These are phyloP conservation scores for Ptilodon capucinus DNA, from an alignment of 2,888 invertebrate genomes.

Conservation along the genomic window DNA sequence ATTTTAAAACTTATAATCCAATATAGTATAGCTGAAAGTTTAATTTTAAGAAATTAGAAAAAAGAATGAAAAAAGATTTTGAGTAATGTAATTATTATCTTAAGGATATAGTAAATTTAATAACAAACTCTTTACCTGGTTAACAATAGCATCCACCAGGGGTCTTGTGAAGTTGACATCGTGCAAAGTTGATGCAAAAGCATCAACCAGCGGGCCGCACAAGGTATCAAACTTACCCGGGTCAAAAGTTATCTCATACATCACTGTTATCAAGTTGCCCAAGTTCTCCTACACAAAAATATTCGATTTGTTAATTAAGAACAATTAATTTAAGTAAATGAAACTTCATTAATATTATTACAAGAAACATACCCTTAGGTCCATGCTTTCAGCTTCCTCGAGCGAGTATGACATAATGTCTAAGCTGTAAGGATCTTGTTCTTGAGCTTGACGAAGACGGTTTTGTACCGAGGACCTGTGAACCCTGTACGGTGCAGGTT, in stretches of 20 bases:
- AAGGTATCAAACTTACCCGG: slow-evolving; percentile 90
- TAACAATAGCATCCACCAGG: slow-evolving; percentile 86
- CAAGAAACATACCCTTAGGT: slow-evolving; percentile 56
- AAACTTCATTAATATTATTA: not conserved
- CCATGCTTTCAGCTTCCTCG: slow-evolving; percentile 70
- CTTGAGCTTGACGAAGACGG: slow-evolving; percentile 73
- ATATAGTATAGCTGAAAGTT: too few relatives aligned
- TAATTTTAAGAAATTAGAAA: too few relatives aligned
- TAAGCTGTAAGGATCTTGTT: slow-evolving; percentile 69
- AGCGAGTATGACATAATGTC: slow-evolving; percentile 70
- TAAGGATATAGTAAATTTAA: too few relatives aligned
- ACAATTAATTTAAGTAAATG: slow-evolving; percentile 1
- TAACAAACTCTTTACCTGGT: slow-evolving; percentile 77
- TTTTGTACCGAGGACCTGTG: slow-evolving; percentile 74
- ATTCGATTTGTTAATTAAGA: slow-evolving; percentile 1
- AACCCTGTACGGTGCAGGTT: slow-evolving; percentile 59
- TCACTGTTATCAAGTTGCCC: slow-evolving; percentile 85
- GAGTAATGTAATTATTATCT: too few relatives aligned
- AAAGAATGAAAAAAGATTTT: too few relatives aligned
- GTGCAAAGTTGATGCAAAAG: slow-evolving; percentile 85
- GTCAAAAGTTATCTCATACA: slow-evolving; percentile 89
- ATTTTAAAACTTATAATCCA: too few relatives aligned
- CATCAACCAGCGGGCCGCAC: slow-evolving; percentile 86
- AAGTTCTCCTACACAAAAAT: slow-evolving; percentile 68
- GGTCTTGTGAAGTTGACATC: slow-evolving; percentile 84